Evolutionary conservation across 64 coral and sea anemone species (phyloP).

Genomic region (Montipora capricornis): DNA sequence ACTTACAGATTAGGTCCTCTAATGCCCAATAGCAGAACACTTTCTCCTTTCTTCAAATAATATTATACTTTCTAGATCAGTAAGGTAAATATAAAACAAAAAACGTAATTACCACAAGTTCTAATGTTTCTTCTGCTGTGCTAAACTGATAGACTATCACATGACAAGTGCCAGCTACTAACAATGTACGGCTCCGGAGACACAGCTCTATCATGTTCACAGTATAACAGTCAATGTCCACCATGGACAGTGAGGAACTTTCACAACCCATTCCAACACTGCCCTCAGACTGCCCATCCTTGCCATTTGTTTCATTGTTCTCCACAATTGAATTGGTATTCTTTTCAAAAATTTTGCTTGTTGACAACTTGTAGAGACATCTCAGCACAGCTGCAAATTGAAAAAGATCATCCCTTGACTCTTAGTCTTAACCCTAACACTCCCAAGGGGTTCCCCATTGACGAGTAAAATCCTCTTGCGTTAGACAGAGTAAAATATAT

Average conservation of each 20-base stretch:
- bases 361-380: slow-evolving; percentile 84
- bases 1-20: too few relatives aligned
- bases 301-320: slow-evolving; percentile 65
- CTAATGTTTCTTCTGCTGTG: slow-evolving; percentile 74
- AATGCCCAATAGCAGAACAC: too few relatives aligned
- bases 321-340: slow-evolving; percentile 43
- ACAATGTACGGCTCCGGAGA: slow-evolving; percentile 72
- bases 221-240: slow-evolving; percentile 72
- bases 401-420: background rate
- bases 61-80: too few relatives aligned
- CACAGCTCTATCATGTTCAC: slow-evolving; percentile 83
- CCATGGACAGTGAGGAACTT: slow-evolving; percentile 13
- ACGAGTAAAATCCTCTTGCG: too few relatives aligned
- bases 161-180: slow-evolving; percentile 71
- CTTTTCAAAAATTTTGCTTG: slow-evolving; percentile 93
- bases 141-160: slow-evolving; percentile 86
- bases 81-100: background rate
- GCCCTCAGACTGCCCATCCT: slow-evolving; percentile 32
- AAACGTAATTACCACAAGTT: slow-evolving; percentile 70
- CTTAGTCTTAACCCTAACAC: too few relatives aligned
- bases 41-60: too few relatives aligned
- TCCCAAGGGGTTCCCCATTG: too few relatives aligned
- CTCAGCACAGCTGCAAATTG: slow-evolving; percentile 65
- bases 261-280: slow-evolving; percentile 11
- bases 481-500: too few relatives aligned